Base-by-base conservation (phyloP, 2,888 invertebrate genomes). In the Chydorus sphaericus region DNA sequence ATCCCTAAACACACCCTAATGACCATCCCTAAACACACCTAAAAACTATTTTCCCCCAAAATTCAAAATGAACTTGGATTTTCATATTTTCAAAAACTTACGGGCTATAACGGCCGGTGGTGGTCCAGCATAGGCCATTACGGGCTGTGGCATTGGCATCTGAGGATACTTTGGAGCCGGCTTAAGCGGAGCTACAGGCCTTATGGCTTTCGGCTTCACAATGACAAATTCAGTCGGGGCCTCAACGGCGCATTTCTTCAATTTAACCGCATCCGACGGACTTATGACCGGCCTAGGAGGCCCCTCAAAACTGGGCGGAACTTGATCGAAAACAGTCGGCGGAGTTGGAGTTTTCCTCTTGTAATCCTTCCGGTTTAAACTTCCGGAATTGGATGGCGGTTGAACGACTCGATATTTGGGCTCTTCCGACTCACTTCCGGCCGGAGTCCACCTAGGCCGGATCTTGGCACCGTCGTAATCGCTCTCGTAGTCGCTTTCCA, bases 401-500 rank as follows among this genome's bases (percentile, higher is more conserved):
- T 74, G 73, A n/a, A 82, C 81, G 62, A 74, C 76, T 23, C 80
- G 73, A 62, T 77, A 82, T 23, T 74, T 73, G 2, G 76, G 73
- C 48, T 77, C 75, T 4, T 44, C 23, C 8, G 33, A 33, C 52
- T 79, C 76, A 54, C 73, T 73, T 18, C 77, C 77, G 11, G 73
- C 70, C 1, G 82, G 82, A 1, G 76, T 73, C 83, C 83, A 83
- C 56, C 78, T 74, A 1, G 62, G 60, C 48, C 0, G 79, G 57
- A 83, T 81, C 62, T 73, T 73, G 4, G 37, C 26, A 14, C 72
- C 70, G 59, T 82, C 83, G 5, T 77, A 71, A 63, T 83, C 82
- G 65, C 80, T 81, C 62, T 82, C 82, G 62, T 82, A 82, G 63
- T 82, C 82, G 54, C 80, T 81, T 62, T 82, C 81, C 16, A 76